Conservation (phyloP, 2,888 invertebrate genomes). For the Didymodactylos carnosus region DNA sequence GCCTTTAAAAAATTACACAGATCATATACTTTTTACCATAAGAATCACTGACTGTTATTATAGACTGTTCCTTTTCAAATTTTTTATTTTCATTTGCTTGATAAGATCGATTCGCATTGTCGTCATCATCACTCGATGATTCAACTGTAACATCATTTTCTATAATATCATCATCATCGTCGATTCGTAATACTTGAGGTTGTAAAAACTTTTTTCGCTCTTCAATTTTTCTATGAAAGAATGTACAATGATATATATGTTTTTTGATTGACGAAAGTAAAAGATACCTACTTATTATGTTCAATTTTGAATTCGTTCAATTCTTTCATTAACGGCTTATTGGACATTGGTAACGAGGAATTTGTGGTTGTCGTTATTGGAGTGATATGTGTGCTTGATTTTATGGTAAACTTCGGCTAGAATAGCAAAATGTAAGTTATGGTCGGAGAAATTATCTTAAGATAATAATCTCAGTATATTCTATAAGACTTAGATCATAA, state of each 20-base stretch:
- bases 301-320: constrained; percentile 8
- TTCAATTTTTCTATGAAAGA: constrained; percentile 1
- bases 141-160: constrained; percentile 1
- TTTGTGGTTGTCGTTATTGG: not conserved
- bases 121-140: not conserved
- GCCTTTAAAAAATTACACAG: too few species aligned
- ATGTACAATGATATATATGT: not conserved
- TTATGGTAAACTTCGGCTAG: too few species aligned
- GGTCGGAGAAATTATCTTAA: too few species aligned
- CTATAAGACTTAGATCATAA: too few species aligned
- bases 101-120: not conserved
- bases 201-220: constrained; percentile 8
- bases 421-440: too few species aligned
- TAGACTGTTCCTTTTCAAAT: too few species aligned
- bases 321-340: constrained; percentile 4
- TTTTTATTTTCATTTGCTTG: too few species aligned
- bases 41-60: too few species aligned
- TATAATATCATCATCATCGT: not conserved
- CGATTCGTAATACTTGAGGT: constrained; percentile 11
- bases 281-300: constrained; percentile 1
- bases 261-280: too few species aligned
- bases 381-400: not conserved
- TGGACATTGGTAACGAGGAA: not conserved
- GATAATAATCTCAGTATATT: too few species aligned
- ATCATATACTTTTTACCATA: too few species aligned